Conservation (phyloP, 2,888 invertebrate species). For the Campoplex nolae region DNA sequence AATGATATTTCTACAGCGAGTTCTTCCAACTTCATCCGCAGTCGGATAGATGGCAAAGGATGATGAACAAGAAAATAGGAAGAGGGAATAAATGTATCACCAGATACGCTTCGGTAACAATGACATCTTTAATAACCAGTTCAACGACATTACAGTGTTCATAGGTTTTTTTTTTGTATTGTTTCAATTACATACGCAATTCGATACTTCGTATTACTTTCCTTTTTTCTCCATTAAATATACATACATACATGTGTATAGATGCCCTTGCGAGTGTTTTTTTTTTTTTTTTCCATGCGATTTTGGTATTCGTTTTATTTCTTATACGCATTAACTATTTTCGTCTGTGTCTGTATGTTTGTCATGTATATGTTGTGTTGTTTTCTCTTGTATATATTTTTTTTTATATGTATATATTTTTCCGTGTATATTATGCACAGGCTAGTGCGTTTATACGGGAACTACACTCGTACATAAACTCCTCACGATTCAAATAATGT, state of each 20-base stretch:
- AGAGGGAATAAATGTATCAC: conserved; percentile 61
- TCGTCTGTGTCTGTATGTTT: conserved; percentile 48
- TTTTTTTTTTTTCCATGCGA: conserved; percentile 37
- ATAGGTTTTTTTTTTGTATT: conserved; percentile 67
- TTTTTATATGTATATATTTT: conserved; percentile 53
- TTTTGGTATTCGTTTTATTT: conserved; percentile 53
- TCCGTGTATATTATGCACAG: conserved; percentile 63
- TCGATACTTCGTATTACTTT: conserved; percentile 77
- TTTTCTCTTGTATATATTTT: conserved; percentile 50
- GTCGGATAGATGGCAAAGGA: background rate
- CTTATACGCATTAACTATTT: conserved; percentile 56
- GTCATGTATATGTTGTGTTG: conserved; percentile 55
- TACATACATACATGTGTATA: conserved; percentile 81
- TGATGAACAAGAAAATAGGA: conserved; percentile 21
- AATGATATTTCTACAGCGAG: background rate
- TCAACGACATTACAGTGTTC: conserved; percentile 80
- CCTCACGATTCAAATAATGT: conserved; percentile 54
- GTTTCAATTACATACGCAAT: conserved; percentile 78
- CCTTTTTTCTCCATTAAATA: conserved; percentile 77
- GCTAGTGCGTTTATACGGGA: conserved; percentile 60
- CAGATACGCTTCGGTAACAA: conserved; percentile 83
- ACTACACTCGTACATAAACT: conserved; percentile 61
- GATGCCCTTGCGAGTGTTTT: conserved; percentile 68
- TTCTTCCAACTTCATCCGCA: background rate
- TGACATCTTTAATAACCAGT: conserved; percentile 84